Evolutionary conservation across 2,888 invertebrate genomes (phyloP), one percentile per base, ranked within the genome.

Genomic region (Monopis laevigella): DNA sequence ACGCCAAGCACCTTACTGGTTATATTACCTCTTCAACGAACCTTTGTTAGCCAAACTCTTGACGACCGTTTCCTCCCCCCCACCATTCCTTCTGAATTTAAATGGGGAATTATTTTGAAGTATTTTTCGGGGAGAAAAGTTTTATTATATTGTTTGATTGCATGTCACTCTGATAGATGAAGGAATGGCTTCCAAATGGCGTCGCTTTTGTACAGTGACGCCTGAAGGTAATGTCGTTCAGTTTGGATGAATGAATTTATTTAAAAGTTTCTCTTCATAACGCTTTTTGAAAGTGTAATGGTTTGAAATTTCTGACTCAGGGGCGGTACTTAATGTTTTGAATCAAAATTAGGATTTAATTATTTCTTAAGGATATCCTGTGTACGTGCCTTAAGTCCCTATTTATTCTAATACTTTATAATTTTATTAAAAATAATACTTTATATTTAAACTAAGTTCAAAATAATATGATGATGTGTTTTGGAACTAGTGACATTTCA

Each of bases 71-170:
- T 51, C 52, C 52, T 51, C 46, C 52, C 57, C 54, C 58, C 60
- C 59, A 58, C 49, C 66, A 21, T 34, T 24, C 10, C 70, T 62
- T 56, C 71, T 74, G 78, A 77, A 80, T 78, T 78, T 78, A 78
- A 80, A 80, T 77, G 74, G 71, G 54, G 68, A 78, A 78, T 80
- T 80, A 78, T 78, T 75, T 72, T 77, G 65, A 75, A 80, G 77
- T 73, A 78, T 77, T 78, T 78, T 80, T 77, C 65, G 66, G 63
- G 63, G 55, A 68, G 65, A 72, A 70, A 75, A 75, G 67, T 75
- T 78, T 78, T 75, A 78, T 80, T 80, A 75, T 80, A 78, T 77
- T 78, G 74, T 78, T 78, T 78, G 78, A 78, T 80, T 80, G 71
- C 72, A 62, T 77, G 78, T 77, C 78, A 74, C 65, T 64, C 67